phyloP scores from a whole-genome alignment of 1,140 invertebrate species.

The Zophobas atratus region DNA sequence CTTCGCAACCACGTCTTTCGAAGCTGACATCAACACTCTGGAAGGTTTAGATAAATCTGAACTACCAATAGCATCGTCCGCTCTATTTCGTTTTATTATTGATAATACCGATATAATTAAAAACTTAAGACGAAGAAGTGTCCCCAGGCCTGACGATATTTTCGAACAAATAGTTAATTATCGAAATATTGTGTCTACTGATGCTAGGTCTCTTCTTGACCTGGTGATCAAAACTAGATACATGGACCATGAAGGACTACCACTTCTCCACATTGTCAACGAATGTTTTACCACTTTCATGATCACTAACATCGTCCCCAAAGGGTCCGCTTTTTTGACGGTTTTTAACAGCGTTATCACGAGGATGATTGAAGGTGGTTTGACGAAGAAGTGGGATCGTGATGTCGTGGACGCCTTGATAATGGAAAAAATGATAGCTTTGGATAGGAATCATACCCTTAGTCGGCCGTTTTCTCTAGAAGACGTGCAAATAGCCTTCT shows the following conservation, averaged over 20 bases:
- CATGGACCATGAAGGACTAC: not conserved
- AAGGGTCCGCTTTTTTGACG: slow-evolving; percentile 44
- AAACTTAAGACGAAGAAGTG: not conserved
- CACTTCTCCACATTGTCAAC: slow-evolving; percentile 46
- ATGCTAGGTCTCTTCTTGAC: slow-evolving; percentile 21
- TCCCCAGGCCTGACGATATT: not conserved
- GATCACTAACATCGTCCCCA: slow-evolving; percentile 45
- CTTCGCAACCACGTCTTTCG: slow-evolving; percentile 10
- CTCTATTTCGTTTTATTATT: not conserved
- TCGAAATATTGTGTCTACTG: slow-evolving; percentile 34
- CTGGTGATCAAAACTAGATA: slow-evolving; percentile 19
- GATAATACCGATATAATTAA: slow-evolving; percentile 23
- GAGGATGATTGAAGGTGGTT: slow-evolving; percentile 35
- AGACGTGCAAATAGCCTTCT: slow-evolving; percentile 37
- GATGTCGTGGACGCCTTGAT: too few species aligned
- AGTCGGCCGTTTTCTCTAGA: not conserved
- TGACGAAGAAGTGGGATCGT: slow-evolving; percentile 41
- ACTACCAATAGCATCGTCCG: slow-evolving; percentile 31
- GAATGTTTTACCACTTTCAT: slow-evolving; percentile 46
- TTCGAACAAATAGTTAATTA: slow-evolving; percentile 16
- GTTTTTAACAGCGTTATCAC: slow-evolving; percentile 41
- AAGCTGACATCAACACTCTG: slow-evolving; percentile 50
- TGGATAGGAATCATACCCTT: too few species aligned
- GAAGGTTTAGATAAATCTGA: slow-evolving; percentile 23
- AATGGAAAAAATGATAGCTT: too few species aligned